Evolutionary conservation across 2,797 vertebrate species (phyloP).

Genomic region (Aphelocoma californica): DNA sequence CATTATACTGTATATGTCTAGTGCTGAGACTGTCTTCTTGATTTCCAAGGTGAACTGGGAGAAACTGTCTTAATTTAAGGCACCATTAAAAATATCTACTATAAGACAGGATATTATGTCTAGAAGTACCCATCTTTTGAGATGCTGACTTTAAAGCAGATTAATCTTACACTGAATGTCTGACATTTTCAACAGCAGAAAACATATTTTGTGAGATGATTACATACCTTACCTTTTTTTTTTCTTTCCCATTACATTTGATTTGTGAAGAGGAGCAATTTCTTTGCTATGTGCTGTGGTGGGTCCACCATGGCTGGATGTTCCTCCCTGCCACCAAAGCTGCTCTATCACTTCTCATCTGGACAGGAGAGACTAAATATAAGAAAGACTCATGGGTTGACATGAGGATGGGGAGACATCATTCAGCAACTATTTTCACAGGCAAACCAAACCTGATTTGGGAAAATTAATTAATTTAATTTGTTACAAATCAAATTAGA

Average conservation of each 20-base stretch:
- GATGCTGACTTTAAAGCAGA: neutral
- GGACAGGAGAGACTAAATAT: neutral
- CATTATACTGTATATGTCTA: neutral
- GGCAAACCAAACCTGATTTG: neutral
- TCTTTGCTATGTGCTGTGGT: neutral
- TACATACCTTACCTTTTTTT: neutral
- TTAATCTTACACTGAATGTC: neutral
- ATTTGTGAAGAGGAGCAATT: neutral
- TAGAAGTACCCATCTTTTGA: neutral
- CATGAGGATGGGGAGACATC: neutral
- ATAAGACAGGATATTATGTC: neutral
- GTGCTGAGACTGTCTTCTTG: neutral
- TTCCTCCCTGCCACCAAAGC: neutral
- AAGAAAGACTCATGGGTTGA: neutral
- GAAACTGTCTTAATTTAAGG: neutral
- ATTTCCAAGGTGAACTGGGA: neutral
- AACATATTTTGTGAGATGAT: neutral
- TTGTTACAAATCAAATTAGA: neutral
- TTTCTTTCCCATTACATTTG: neutral
- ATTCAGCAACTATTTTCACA: neutral
- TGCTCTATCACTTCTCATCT: neutral
- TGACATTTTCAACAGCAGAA: neutral
- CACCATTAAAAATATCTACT: neutral
- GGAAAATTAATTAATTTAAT: neutral
- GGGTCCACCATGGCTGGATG: fast-evolving